Evolutionary conservation across 2,888 invertebrate genomes (phyloP).

Genomic region (Microctonus brassicae): DNA sequence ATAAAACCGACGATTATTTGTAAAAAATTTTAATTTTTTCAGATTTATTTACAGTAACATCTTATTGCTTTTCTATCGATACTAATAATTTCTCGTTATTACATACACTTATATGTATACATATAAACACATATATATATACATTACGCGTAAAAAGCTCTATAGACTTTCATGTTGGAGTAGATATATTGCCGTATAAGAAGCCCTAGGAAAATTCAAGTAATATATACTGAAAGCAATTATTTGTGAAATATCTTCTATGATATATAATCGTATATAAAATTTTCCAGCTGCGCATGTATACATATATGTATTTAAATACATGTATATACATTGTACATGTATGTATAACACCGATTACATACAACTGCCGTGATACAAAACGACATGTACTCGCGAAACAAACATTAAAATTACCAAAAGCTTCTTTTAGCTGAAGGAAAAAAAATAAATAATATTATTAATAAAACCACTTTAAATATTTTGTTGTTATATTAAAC

Average conservation of each 20-base stretch:
- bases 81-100: no score
- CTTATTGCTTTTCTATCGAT: no score
- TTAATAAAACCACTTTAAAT: not conserved
- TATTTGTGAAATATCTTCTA: conserved; percentile 66
- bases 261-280: conserved; percentile 42
- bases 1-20: no score
- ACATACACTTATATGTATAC: no score
- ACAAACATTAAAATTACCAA: not conserved
- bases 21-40: no score
- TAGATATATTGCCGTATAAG: conserved; percentile 22
- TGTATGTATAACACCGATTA: conserved; percentile 40
- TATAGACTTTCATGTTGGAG: not conserved
- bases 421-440: not conserved
- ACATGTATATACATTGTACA: not conserved
- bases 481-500: not conserved
- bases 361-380: conserved; percentile 42
- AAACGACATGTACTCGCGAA: conserved; percentile 33
- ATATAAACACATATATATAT: not conserved
- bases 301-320: not conserved
- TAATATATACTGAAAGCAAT: conserved; percentile 65
- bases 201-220: conserved; percentile 52
- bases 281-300: no score
- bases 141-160: conserved; percentile 13
- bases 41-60: no score
- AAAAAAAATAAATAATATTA: no score